Base-by-base conservation (phyloP, 2,888 invertebrate genomes). In the Catocala sponsa region DNA sequence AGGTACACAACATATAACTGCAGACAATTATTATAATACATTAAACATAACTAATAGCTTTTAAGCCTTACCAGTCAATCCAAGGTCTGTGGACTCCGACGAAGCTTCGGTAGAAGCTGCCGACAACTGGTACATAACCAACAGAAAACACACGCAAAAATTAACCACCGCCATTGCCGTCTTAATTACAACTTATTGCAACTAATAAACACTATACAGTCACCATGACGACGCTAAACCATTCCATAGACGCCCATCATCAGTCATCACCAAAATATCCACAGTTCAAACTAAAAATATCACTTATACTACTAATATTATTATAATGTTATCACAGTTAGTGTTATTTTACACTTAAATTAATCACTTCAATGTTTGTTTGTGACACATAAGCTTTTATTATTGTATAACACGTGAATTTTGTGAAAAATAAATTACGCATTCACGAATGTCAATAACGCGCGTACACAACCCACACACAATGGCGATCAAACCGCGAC, bases 161-260 rank as follows among this genome's bases (percentile, higher is more conserved):
- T 94, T 92, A 81, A 91, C 82, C 76, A 88, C 84, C 74, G 93
- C 93, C 94, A 94, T 94, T 67, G 80, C 72, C 72, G 68, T 82
- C 78, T 83, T 84, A 87, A 89, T 89, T 88, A 84, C 70, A 81
- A 82, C 81, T 84, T 88, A 87, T 83, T 83, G 70, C 79, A 80
- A 87, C 72, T 85, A 86, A 82, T 85, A 85, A 84, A 86, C 84
- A 86, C 83, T 77, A 82, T 73, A 71, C 82, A 83, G 83, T 85
- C 86, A 89, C 83, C 87, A 90, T 87, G 78, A 81, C 86, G 74
- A 80, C 78, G 76, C 74, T 80, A 83, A 67, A 76, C 69, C 71
- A 73, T 76, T 73, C 65, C 62, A 59, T 56, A 49, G 58, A 59
- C 70, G 73, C 63, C 59, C 81, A 80, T 82, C 82, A 77, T 78